A percentile compares a stretch with the other conserved stretches of the same genome.
Conservation (phyloP, 2,113 vertebrate genomes). For the Dromiciops gliroides region DNA sequence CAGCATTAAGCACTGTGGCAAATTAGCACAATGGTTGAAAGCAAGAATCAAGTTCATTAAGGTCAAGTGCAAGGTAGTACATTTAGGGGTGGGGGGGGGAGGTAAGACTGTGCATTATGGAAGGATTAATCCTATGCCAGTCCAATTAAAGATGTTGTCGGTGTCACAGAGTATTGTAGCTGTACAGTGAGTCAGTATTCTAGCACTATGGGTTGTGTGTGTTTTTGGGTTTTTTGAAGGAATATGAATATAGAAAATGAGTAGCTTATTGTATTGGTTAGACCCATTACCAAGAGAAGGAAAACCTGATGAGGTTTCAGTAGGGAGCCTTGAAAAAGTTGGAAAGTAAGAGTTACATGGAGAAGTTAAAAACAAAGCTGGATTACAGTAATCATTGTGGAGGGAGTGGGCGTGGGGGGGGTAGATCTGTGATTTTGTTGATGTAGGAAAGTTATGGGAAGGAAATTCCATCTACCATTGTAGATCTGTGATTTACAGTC, state of each 20-base stretch:
- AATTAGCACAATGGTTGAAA: background rate
- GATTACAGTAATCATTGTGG: background rate
- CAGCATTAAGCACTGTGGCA: background rate
- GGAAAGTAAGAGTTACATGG: background rate
- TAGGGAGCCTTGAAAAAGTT: background rate
- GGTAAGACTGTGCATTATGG: background rate
- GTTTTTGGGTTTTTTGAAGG: background rate
- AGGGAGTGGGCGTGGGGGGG: no score
- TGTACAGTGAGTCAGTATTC: background rate
- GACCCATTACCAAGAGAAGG: background rate
- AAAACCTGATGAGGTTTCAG: background rate
- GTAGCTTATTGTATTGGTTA: background rate
- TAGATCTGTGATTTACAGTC: background rate
- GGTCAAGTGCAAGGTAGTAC: background rate
- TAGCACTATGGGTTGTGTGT: background rate
- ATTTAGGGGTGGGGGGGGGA: background rate
- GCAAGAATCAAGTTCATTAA: background rate
- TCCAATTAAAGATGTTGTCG: background rate
- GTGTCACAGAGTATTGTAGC: background rate
- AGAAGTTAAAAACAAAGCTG: background rate
- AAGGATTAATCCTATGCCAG: background rate
- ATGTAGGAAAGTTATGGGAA: background rate
- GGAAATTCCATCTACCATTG: background rate
- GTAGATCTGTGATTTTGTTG: no score
- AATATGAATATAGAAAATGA: background rate